Conservation (phyloP, 2,113 vertebrate species). For the Lepidothrix coronata region DNA sequence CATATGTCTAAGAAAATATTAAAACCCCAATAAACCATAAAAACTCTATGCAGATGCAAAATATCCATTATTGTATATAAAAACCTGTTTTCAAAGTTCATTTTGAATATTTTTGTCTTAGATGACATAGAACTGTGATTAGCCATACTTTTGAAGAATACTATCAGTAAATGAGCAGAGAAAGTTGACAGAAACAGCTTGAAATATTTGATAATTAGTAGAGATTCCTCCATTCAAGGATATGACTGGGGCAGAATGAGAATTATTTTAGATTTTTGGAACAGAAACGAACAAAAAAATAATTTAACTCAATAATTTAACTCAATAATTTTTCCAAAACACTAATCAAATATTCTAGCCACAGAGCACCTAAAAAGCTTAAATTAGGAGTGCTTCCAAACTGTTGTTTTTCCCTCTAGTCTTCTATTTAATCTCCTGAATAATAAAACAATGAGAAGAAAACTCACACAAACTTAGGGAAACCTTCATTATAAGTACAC, state of each 20-base stretch:
- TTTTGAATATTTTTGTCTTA: constrained; percentile 25
- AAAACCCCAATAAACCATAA: neutral
- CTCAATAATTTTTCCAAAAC: neutral
- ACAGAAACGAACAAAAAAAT: constrained; percentile 41
- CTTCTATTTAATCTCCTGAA: neutral
- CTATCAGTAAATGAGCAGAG: constrained; percentile 26
- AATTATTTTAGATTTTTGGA: constrained; percentile 58
- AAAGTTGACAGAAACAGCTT: constrained; percentile 47
- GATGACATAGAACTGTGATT: neutral
- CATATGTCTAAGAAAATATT: neutral
- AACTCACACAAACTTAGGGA: neutral
- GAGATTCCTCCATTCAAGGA: constrained; percentile 10
- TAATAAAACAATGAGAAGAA: neutral
- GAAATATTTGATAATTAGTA: constrained; percentile 58
- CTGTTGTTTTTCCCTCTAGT: neutral
- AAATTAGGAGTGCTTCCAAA: neutral
- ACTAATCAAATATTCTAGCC: neutral
- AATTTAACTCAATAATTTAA: neutral
- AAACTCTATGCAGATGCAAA: neutral
- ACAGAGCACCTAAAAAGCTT: neutral
- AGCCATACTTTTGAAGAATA: neutral
- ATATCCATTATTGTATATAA: neutral
- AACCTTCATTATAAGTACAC: neutral
- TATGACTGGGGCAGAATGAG: constrained; percentile 23
- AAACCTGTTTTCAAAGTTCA: neutral